Evolutionary conservation across 2,797 vertebrate genomes (phyloP).

Genomic region (Echiichthys vipera): DNA sequence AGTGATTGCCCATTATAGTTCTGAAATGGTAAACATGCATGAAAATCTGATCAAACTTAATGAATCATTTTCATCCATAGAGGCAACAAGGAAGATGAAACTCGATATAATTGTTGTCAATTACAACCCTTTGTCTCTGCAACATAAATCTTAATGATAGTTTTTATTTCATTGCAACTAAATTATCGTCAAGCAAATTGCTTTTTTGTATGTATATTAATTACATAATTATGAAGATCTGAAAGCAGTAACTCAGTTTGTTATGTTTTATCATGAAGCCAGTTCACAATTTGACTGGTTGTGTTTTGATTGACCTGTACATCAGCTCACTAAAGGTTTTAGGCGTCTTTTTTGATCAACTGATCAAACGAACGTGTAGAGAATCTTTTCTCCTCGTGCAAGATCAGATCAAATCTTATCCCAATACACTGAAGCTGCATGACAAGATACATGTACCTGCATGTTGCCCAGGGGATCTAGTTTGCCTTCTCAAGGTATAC

Average conservation of each 20-base stretch:
- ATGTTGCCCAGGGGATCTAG: constrained; percentile 22
- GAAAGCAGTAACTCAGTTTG: not conserved
- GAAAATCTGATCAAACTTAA: constrained; percentile 54
- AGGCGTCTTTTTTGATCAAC: constrained; percentile 24
- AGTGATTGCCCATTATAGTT: constrained; percentile 70
- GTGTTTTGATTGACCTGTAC: constrained; percentile 5
- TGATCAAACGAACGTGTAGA: constrained; percentile 11
- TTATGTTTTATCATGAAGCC: not conserved
- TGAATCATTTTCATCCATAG: constrained; percentile 39
- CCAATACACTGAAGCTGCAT: constrained; percentile 20
- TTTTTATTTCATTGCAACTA: constrained; percentile 41
- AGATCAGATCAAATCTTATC: constrained; percentile 29
- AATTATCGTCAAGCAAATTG: constrained; percentile 15
- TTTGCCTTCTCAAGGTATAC: constrained; percentile 21
- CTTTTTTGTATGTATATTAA: constrained; percentile 2
- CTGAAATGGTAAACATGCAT: constrained; percentile 59
- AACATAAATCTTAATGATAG: constrained; percentile 42
- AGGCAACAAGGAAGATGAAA: constrained; percentile 9
- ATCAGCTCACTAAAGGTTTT: not conserved
- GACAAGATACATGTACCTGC: constrained; percentile 41
- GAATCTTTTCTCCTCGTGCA: not conserved
- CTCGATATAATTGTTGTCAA: constrained; percentile 36
- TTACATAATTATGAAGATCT: constrained; percentile 5
- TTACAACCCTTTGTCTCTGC: constrained; percentile 45
- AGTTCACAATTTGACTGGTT: not conserved